These are phyloP conservation scores for Cylindroiulus punctatus DNA, from an alignment of 2,888 invertebrate genomes.

Conservation along the genomic window DNA sequence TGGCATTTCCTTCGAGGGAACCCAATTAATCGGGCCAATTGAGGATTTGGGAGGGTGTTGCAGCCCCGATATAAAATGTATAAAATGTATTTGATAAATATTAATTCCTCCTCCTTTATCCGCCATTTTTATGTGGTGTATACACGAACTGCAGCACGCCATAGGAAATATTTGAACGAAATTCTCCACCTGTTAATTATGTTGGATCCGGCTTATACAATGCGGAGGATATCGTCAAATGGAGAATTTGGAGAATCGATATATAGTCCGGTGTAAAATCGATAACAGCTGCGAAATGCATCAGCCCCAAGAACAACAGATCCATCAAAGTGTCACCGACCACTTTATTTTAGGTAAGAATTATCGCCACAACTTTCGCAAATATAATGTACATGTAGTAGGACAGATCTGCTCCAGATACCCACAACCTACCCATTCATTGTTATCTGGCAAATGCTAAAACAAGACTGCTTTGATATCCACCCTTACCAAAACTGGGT, in stretches of 20 bases:
- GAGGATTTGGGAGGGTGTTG: constrained; percentile 28
- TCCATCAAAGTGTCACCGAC: constrained; percentile 30
- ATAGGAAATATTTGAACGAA: neutral
- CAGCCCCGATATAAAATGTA: too few relatives aligned
- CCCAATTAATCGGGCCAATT: constrained; percentile 58
- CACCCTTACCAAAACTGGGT: too few relatives aligned
- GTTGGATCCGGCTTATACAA: constrained; percentile 28
- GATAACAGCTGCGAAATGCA: neutral
- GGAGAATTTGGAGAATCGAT: constrained; percentile 20
- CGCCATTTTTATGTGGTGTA: neutral
- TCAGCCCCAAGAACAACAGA: constrained; percentile 9
- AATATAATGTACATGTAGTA: too few relatives aligned
- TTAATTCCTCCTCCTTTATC: neutral
- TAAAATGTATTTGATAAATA: constrained; percentile 6
- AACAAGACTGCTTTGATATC: too few relatives aligned
- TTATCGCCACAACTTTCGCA: neutral
- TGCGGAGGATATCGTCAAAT: constrained; percentile 9
- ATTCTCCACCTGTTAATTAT: constrained; percentile 45
- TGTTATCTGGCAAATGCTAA: too few relatives aligned
- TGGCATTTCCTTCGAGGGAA: constrained; percentile 71
- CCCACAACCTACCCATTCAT: too few relatives aligned
- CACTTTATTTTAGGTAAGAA: constrained; percentile 37
- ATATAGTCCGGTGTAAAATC: neutral
- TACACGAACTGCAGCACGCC: neutral
- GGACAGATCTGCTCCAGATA: neutral